These are phyloP conservation scores for Hypotaenidia okinawae DNA, from an alignment of 2,797 vertebrate genomes.

Conservation along the genomic window DNA sequence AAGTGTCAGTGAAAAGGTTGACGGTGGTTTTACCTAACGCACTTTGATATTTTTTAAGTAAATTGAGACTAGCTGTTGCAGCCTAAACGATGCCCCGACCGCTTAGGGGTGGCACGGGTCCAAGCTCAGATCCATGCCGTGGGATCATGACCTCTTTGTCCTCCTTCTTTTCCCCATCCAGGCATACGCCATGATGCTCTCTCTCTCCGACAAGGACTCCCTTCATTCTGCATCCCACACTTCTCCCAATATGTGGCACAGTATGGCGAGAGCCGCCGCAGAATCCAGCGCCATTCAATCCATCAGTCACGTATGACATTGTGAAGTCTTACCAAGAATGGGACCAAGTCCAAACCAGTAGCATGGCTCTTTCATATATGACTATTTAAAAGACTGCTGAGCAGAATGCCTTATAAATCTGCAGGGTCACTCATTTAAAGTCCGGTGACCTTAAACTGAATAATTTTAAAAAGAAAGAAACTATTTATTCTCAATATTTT, in stretches of 20 bases:
- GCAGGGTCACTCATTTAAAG: conserved; percentile 84
- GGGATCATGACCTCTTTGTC: background rate
- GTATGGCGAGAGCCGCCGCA: conserved; percentile 90
- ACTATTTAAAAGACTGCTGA: conserved; percentile 91
- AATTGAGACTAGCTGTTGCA: background rate
- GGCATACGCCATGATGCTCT: conserved; percentile 99
- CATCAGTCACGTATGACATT: conserved; percentile 96
- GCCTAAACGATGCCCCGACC: background rate
- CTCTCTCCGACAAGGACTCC: conserved; percentile 95
- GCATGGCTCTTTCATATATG: conserved; percentile 79
- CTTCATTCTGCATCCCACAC: conserved; percentile 88
- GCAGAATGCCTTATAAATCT: conserved; percentile 92
- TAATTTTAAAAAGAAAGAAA: conserved; percentile 85
- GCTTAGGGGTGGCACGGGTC: accelerated
- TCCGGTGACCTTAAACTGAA: conserved; percentile 89
- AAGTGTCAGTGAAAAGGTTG: conserved; percentile 34
- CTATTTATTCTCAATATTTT: conserved; percentile 99
- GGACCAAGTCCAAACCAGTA: conserved; percentile 84
- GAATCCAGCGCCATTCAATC: conserved; percentile 97
- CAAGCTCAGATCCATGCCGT: accelerated
- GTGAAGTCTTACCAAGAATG: conserved; percentile 74
- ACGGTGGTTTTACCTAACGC: conserved; percentile 33
- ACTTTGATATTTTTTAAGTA: background rate
- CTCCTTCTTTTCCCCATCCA: conserved; percentile 54
- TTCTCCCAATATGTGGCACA: conserved; percentile 96